phyloP scores from a whole-genome alignment of 2,888 invertebrate genomes.

The Ametastegia equiseti region DNA sequence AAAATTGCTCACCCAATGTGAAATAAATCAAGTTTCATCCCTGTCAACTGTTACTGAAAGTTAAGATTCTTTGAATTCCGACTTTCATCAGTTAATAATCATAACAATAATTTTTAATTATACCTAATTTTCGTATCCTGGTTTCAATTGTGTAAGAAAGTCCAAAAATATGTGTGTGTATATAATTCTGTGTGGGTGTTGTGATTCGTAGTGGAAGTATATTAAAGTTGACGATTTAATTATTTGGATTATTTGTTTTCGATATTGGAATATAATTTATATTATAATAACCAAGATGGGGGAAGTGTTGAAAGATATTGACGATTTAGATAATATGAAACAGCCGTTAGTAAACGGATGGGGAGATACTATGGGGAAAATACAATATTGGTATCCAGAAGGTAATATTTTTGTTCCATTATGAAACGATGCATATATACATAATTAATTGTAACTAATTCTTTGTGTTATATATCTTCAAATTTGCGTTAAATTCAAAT shows the following conservation, averaged over 20 bases:
- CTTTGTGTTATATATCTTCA: neutral
- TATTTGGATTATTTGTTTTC: neutral
- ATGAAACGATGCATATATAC: neutral
- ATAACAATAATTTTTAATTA: neutral
- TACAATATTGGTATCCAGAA: conserved; percentile 74
- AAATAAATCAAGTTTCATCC: neutral
- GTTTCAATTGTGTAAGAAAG: neutral
- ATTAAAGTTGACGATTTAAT: too few species aligned
- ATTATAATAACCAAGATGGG: neutral
- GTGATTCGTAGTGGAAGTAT: conserved; percentile 33
- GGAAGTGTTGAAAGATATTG: conserved; percentile 28
- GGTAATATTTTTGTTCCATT: conserved; percentile 60
- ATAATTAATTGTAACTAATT: neutral
- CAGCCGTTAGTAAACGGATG: conserved; percentile 61
- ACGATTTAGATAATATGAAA: neutral
- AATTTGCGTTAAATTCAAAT: neutral
- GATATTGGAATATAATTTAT: neutral
- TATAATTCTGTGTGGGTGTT: neutral
- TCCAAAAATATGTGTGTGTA: neutral
- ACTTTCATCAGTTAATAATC: neutral
- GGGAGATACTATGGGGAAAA: conserved; percentile 71
- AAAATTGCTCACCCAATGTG: neutral
- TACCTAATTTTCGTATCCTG: neutral
- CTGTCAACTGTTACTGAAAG: neutral
- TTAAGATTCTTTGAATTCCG: neutral